Evolutionary conservation across 92 coral and sea anemone species (phyloP).

Genomic region (Phenganax stokvisi): DNA sequence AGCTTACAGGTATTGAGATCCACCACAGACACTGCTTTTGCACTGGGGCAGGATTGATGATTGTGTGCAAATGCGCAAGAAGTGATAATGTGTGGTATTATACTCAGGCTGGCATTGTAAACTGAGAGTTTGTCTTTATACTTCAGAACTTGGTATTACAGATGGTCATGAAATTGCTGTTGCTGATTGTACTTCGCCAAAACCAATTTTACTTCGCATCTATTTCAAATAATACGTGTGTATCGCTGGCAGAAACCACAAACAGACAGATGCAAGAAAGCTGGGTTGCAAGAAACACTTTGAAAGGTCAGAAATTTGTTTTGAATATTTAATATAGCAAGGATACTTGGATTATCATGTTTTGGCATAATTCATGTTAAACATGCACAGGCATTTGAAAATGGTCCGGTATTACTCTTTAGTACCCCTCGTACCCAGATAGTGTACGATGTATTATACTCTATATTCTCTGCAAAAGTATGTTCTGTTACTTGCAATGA

Average conservation of each 20-base stretch:
- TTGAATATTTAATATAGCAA: too few species aligned
- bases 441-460: conserved; percentile 48
- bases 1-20: conserved; percentile 53
- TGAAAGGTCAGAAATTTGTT: too few species aligned
- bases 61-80: too few species aligned
- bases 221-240: conserved; percentile 42
- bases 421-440: conserved; percentile 80
- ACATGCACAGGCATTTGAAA: conserved; percentile 60
- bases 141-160: conserved; percentile 69
- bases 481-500: conserved; percentile 56
- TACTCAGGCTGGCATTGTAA: too few species aligned
- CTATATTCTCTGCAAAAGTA: conserved; percentile 58
- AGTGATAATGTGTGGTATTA: too few species aligned
- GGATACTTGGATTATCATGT: too few species aligned
- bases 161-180: conserved; percentile 87
- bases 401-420: conserved; percentile 57
- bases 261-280: too few species aligned
- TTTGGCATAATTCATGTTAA: conserved; percentile 30
- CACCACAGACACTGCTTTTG: too few species aligned
- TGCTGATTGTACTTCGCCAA: conserved; percentile 87
- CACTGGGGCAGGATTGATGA: too few species aligned
- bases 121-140: neutral
- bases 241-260: too few species aligned
- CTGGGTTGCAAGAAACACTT: too few species aligned
- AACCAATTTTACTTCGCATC: conserved; percentile 76